phyloP scores from a whole-genome alignment of 2,113 vertebrate species.

The Suncus etruscus region DNA sequence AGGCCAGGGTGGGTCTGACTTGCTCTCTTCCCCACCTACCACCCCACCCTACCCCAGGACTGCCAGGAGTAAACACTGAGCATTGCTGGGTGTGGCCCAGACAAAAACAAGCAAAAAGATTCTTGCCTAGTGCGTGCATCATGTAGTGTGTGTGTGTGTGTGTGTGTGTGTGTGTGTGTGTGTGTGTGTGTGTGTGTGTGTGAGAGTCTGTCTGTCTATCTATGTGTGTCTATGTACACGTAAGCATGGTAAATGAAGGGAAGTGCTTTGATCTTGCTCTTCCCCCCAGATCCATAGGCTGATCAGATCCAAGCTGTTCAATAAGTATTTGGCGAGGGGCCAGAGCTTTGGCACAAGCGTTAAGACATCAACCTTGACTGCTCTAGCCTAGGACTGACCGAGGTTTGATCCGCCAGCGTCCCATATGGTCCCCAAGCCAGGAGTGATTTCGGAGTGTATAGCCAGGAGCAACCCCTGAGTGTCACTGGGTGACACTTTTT shows the following conservation, averaged over 20 bases:
- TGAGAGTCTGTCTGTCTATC: neutral
- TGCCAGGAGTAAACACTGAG: neutral
- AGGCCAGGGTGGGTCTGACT: no score
- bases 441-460: no score
- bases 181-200: neutral
- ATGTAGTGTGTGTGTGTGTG: no score
- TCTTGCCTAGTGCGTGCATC: neutral
- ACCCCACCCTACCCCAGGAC: no score
- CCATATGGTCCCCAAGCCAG: no score
- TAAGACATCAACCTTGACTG: no score
- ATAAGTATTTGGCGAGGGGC: neutral
- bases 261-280: neutral
- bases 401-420: no score
- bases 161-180: neutral
- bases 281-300: neutral
- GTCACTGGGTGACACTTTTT: neutral
- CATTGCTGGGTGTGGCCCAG: no score
- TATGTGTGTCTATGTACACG: rapidly evolving
- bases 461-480: no score
- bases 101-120: neutral
- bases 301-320: neutral
- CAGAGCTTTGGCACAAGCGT: no score
- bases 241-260: neutral
- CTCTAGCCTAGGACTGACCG: no score
- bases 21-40: no score